These are phyloP conservation scores for Mustela erminea DNA, from an alignment of 2,797 vertebrate species.

Conservation along the genomic window DNA sequence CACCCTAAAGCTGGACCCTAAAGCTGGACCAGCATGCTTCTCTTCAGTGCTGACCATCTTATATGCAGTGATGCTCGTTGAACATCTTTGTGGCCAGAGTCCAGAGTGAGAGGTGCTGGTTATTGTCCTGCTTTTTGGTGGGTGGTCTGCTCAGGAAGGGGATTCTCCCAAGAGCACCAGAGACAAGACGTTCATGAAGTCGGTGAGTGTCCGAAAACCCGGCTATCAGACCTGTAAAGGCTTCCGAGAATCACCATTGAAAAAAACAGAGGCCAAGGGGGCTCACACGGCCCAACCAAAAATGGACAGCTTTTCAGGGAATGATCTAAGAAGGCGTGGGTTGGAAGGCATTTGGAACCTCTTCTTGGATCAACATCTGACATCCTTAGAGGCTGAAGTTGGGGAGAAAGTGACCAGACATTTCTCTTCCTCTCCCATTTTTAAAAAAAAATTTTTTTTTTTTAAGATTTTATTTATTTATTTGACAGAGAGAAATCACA, in stretches of 20 bases:
- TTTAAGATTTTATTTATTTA: no score
- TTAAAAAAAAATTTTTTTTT: no score
- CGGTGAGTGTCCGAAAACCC: not conserved
- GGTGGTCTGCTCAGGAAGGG: not conserved
- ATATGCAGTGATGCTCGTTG: rapidly evolving
- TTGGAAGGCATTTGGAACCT: not conserved
- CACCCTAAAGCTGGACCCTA: not conserved
- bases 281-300: not conserved
- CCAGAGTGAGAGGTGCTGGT: not conserved
- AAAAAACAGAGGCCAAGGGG: not conserved
- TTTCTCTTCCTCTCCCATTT: not conserved
- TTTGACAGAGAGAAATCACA: no score
- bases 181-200: not conserved
- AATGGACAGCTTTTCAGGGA: not conserved
- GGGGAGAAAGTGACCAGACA: not conserved
- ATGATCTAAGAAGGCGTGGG: not conserved
- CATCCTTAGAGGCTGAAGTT: not conserved
- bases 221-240: not conserved
- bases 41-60: not conserved
- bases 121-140: not conserved
- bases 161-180: not conserved
- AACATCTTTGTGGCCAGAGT: not conserved
- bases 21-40: not conserved
- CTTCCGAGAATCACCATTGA: not conserved
- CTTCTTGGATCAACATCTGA: not conserved